Conservation (phyloP, 1,140 invertebrate species). For the Drosophila gunungcola region DNA sequence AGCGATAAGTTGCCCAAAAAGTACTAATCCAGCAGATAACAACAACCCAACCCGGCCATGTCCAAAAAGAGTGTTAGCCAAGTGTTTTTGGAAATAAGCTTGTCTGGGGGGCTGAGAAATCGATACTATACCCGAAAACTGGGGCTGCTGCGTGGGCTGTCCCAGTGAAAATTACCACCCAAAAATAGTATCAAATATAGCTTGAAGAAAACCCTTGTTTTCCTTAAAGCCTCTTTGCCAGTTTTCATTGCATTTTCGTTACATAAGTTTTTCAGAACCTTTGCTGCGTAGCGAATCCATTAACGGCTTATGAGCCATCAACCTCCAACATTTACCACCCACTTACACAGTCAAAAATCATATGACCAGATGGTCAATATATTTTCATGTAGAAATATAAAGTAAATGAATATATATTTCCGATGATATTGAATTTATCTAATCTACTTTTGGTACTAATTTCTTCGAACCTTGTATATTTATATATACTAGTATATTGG, state of each 20-base stretch:
- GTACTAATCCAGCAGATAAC: conserved; percentile 37
- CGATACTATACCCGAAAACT: conserved; percentile 35
- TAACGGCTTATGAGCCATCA: conserved; percentile 41
- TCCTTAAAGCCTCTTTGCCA: neutral
- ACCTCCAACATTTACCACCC: conserved; percentile 8
- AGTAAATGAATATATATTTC: too few species aligned
- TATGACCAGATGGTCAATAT: neutral
- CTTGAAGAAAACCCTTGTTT: conserved; percentile 1
- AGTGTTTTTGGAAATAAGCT: conserved; percentile 36
- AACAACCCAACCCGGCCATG: conserved; percentile 44
- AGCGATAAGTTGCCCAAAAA: conserved; percentile 14
- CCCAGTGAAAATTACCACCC: conserved; percentile 19
- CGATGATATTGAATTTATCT: too few species aligned
- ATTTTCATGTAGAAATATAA: too few species aligned
- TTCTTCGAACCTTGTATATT: too few species aligned
- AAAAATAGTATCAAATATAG: neutral
- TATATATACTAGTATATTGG: too few species aligned
- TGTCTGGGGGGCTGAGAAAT: conserved; percentile 36
- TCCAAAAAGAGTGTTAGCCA: conserved; percentile 81
- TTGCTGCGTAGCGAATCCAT: conserved; percentile 35
- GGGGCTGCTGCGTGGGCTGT: conserved; percentile 33
- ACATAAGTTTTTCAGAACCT: conserved; percentile 54
- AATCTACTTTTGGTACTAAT: too few species aligned
- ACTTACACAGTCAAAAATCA: conserved; percentile 10
- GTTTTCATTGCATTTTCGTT: conserved; percentile 33